Conservation (phyloP, 2,797 vertebrate species). For the Kryptopterus vitreolus region DNA sequence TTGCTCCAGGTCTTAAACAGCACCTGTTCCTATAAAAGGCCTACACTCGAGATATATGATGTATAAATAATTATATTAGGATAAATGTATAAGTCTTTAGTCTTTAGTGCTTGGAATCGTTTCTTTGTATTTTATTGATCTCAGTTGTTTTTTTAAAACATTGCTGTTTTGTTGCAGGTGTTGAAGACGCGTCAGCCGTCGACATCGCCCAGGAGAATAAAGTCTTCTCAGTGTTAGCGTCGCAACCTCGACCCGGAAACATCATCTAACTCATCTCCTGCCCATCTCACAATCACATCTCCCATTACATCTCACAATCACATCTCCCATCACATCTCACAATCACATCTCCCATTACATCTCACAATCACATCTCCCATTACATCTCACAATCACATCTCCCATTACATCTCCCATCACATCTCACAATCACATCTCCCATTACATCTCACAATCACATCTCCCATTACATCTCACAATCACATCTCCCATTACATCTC, state of each 20-base stretch:
- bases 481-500: too few relatives aligned
- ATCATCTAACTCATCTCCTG: conserved; percentile 42
- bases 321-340: neutral
- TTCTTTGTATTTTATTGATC: neutral
- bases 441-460: conserved; percentile 23
- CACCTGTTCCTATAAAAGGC: neutral
- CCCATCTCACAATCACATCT: too few relatives aligned
- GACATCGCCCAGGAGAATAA: conserved; percentile 60
- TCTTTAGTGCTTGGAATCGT: too few relatives aligned
- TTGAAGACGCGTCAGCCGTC: conserved; percentile 52
- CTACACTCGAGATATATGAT: neutral
- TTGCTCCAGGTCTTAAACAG: conserved; percentile 62
- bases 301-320: conserved; percentile 27
- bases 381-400: too few relatives aligned
- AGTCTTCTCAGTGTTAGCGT: conserved; percentile 60
- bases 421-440: too few relatives aligned
- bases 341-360: too few relatives aligned
- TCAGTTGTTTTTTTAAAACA: neutral
- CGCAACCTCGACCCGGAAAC: conserved; percentile 63
- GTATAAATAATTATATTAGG: too few relatives aligned
- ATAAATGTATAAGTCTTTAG: too few relatives aligned
- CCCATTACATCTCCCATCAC: conserved; percentile 40
- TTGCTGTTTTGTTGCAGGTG: conserved; percentile 65
- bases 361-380: conserved; percentile 17
- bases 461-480: too few relatives aligned